These are phyloP conservation scores for Atrichornis clamosus DNA, from an alignment of 2,113 vertebrate species.

Conservation along the genomic window DNA sequence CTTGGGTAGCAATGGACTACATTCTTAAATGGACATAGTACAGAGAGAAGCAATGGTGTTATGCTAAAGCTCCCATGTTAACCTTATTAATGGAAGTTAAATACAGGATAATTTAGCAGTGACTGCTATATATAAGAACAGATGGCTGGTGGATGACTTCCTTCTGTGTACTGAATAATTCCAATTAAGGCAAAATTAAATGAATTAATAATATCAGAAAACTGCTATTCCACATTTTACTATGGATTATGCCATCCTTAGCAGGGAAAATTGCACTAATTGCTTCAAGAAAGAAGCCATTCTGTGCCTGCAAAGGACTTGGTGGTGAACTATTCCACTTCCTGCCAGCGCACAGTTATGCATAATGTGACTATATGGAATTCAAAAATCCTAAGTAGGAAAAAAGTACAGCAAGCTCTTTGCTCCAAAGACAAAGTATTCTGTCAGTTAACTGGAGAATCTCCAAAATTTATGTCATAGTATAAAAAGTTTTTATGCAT, in stretches of 20 bases:
- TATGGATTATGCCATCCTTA: conserved; percentile 28
- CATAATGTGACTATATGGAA: neutral
- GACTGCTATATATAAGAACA: conserved; percentile 27
- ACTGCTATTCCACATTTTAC: conserved; percentile 35
- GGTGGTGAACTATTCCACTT: conserved; percentile 26
- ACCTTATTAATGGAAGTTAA: neutral
- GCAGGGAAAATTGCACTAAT: conserved; percentile 34
- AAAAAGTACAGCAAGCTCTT: neutral
- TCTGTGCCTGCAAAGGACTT: neutral
- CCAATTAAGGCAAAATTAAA: conserved; percentile 55
- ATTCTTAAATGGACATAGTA: neutral
- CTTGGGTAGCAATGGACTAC: neutral
- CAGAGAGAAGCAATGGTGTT: neutral
- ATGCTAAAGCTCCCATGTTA: conserved; percentile 23
- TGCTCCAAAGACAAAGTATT: neutral
- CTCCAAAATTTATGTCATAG: neutral
- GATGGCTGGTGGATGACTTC: conserved; percentile 47
- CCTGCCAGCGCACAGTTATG: neutral
- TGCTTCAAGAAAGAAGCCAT: conserved; percentile 33
- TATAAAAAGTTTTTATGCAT: neutral
- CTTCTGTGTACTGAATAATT: conserved; percentile 47
- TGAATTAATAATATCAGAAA: conserved; percentile 53
- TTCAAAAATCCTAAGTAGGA: neutral
- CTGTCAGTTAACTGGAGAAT: neutral
- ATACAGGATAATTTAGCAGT: conserved; percentile 41